These are phyloP conservation scores for Cheilosia vernalis DNA, from an alignment of 2,888 invertebrate genomes.

Conservation along the genomic window DNA sequence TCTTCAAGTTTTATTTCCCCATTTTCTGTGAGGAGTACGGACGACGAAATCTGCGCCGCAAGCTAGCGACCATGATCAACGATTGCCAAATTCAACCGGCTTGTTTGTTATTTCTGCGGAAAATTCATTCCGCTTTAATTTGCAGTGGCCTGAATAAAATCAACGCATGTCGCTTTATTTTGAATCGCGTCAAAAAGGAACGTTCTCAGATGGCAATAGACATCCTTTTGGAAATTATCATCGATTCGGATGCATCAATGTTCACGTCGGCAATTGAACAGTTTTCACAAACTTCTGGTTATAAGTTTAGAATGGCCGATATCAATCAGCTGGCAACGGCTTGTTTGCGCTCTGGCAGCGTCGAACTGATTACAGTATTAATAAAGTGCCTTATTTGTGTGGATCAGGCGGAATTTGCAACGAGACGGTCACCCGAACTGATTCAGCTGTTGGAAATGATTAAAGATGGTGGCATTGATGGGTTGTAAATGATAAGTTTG, in stretches of 20 bases:
- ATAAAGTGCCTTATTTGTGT: conserved; percentile 63
- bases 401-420: conserved; percentile 57
- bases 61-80: conserved; percentile 75
- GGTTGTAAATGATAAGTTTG: conserved; percentile 35
- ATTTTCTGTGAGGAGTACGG: conserved; percentile 75
- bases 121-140: conserved; percentile 31
- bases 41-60: conserved; percentile 73
- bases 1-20: conserved; percentile 57
- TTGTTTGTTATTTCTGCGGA: conserved; percentile 59
- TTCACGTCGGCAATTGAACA: conserved; percentile 76
- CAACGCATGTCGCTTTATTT: conserved; percentile 63
- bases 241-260: conserved; percentile 77
- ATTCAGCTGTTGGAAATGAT: conserved; percentile 62
- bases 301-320: conserved; percentile 74
- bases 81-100: conserved; percentile 77
- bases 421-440: conserved; percentile 52
- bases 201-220: conserved; percentile 60
- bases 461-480: conserved; percentile 28
- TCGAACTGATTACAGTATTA: conserved; percentile 46
- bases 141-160: conserved; percentile 36
- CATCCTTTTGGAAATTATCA: conserved; percentile 76
- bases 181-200: conserved; percentile 36
- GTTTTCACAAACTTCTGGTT: conserved; percentile 65
- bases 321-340: conserved; percentile 50
- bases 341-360: conserved; percentile 59